Evolutionary conservation across 2,113 vertebrate genomes (phyloP).

Genomic region (Papio anubis): DNA sequence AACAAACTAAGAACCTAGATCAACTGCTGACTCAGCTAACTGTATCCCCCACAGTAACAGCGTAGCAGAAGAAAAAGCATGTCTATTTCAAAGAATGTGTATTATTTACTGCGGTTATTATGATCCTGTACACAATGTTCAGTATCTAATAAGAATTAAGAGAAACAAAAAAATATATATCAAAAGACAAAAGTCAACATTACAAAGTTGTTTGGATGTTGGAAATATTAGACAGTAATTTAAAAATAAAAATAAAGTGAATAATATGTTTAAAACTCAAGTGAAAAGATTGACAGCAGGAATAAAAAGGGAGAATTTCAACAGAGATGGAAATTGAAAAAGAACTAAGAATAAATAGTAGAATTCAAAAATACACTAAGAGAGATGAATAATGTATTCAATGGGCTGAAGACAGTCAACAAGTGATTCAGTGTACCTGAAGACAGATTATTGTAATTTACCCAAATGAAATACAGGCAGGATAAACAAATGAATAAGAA

Average conservation of each 20-base stretch:
- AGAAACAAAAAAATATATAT: neutral
- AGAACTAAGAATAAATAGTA: neutral
- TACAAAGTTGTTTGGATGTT: neutral
- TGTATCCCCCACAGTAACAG: neutral
- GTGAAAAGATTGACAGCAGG: neutral
- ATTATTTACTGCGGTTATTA: neutral
- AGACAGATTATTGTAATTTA: neutral
- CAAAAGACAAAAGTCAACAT: neutral
- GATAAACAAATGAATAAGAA: neutral
- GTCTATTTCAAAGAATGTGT: neutral
- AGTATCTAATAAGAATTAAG: neutral
- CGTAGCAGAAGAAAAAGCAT: neutral
- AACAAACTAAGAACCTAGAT: neutral
- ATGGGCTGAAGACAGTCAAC: neutral
- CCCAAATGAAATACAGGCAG: neutral
- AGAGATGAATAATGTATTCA: neutral
- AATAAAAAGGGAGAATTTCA: neutral
- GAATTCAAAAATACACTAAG: neutral
- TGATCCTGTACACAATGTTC: neutral
- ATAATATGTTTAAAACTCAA: neutral
- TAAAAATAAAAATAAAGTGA: neutral
- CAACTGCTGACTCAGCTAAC: neutral
- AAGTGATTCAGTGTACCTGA: neutral
- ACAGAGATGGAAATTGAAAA: neutral
- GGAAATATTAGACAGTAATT: neutral